Percentiles rank a stretch among this genome's conserved stretches.
Evolutionary conservation across 2,113 vertebrate species (phyloP).

Genomic region (Sula dactylatra): DNA sequence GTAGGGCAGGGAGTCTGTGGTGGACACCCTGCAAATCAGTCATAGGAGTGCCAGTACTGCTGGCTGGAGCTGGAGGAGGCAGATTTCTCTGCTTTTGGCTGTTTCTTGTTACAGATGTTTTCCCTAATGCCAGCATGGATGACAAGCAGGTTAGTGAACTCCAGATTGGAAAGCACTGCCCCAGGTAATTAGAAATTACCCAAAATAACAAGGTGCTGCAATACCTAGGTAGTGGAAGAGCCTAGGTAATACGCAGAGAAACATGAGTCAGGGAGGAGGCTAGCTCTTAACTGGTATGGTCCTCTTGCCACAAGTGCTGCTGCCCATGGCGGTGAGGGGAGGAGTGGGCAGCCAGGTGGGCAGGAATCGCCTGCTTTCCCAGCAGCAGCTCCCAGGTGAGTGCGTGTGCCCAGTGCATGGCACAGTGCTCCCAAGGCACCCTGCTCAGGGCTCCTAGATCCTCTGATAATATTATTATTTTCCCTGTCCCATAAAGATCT

Average conservation of each 20-base stretch:
- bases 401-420: background rate
- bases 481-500: background rate
- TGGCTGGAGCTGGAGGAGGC: background rate
- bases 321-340: background rate
- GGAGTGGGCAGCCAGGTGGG: background rate
- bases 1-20: background rate
- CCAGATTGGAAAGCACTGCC: background rate
- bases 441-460: background rate
- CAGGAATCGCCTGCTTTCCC: background rate
- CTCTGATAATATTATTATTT: background rate
- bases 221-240: background rate
- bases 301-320: background rate
- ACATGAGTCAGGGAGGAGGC: background rate
- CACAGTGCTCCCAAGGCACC: background rate
- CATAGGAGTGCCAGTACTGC: background rate
- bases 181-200: background rate
- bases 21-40: background rate
- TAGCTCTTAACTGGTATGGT: background rate
- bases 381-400: background rate
- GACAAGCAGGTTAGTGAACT: background rate
- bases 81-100: background rate
- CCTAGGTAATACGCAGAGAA: background rate
- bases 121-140: background rate
- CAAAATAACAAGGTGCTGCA: background rate
- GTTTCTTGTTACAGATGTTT: background rate